phyloP scores from a whole-genome alignment of 2,888 invertebrate genomes.

The Eilema depressum region DNA sequence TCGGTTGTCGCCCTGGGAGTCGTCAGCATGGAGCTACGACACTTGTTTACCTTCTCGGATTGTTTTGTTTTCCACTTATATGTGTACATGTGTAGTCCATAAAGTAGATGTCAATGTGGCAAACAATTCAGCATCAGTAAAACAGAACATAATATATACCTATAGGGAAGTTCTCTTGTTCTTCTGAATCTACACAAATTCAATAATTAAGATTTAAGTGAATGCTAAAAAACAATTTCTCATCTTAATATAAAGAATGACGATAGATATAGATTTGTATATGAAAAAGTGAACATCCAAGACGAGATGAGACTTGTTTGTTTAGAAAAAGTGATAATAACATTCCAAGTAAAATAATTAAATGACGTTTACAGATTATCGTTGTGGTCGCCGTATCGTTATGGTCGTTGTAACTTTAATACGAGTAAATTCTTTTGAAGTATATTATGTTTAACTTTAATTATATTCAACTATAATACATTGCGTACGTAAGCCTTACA shows the following conservation, averaged over 20 bases:
- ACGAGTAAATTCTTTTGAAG: neutral
- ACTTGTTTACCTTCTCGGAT: neutral
- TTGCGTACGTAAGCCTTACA: conserved; percentile 5
- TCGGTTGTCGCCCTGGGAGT: neutral
- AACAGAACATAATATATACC: too few relatives aligned
- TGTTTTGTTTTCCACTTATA: neutral
- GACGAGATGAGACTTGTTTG: too few relatives aligned
- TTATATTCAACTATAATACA: neutral
- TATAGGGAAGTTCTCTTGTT: too few relatives aligned
- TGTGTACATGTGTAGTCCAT: too few relatives aligned
- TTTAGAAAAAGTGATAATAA: too few relatives aligned
- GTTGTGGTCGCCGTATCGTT: neutral
- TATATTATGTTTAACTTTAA: neutral
- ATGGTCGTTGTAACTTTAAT: neutral
- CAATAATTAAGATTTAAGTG: too few relatives aligned
- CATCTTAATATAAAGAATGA: too few relatives aligned
- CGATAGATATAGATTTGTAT: too few relatives aligned
- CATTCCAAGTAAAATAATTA: neutral
- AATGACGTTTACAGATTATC: neutral
- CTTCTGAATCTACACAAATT: too few relatives aligned
- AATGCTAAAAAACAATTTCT: too few relatives aligned
- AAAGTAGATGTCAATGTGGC: neutral
- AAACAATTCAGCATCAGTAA: too few relatives aligned
- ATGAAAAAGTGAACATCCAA: too few relatives aligned
- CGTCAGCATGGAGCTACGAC: neutral